A percentile compares a stretch with the other conserved stretches of the same genome.
These are phyloP conservation scores for Lithophane socia DNA, from an alignment of 2,888 invertebrate genomes.

Conservation along the genomic window DNA sequence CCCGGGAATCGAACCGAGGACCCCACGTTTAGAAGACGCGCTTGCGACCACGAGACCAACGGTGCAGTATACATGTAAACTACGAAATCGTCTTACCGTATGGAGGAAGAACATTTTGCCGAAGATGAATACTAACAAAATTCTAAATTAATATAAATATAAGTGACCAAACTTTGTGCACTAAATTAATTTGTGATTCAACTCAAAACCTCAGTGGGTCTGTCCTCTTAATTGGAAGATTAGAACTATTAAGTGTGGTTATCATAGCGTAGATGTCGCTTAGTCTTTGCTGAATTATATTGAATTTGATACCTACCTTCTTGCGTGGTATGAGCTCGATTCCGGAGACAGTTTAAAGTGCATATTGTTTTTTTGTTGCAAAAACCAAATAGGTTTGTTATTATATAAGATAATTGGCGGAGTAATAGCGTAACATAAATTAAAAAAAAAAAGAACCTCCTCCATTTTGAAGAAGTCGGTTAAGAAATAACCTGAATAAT, in stretches of 20 bases:
- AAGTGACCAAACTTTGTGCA: slow-evolving; percentile 10
- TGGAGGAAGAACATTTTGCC: background rate
- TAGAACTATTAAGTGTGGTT: slow-evolving; percentile 15
- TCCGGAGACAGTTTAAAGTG: background rate
- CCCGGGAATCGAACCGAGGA: no score
- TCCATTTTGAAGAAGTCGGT: no score
- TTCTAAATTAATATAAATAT: background rate
- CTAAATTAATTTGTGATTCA: slow-evolving; percentile 32
- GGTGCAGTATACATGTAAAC: no score
- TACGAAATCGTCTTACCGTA: background rate
- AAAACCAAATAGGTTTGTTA: background rate
- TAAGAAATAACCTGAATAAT: background rate
- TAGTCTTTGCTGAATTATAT: background rate
- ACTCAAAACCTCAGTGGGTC: slow-evolving; percentile 32
- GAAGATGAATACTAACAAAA: background rate
- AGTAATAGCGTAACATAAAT: no score
- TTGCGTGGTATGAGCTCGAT: background rate
- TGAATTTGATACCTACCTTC: background rate
- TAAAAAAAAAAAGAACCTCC: no score
- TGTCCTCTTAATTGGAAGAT: slow-evolving; percentile 28
- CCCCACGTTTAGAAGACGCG: no score
- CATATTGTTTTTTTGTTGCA: background rate
- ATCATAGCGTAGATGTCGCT: background rate
- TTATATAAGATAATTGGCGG: no score
- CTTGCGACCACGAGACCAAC: no score